Percentiles rank a stretch among this genome's conserved stretches.
phyloP scores from a whole-genome alignment of 37 sponge, comb jelly and placozoan species.

The Axinella damicornis region DNA sequence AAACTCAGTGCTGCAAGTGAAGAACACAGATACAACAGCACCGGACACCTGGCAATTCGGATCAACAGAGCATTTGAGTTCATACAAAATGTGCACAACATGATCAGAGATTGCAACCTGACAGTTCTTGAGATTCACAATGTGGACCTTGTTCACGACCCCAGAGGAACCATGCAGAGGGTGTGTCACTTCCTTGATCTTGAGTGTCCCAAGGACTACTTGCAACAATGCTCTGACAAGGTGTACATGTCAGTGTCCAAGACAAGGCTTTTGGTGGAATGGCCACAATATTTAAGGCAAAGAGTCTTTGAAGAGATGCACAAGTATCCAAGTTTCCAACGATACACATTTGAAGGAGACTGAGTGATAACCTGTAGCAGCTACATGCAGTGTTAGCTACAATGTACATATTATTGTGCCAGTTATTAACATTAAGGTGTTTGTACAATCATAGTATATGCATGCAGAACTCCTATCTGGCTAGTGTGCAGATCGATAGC shows the following conservation, averaged over 20 bases:
- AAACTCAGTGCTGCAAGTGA: neutral
- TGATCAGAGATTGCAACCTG: slow-evolving; percentile 6
- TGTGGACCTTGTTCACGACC: slow-evolving; percentile 19
- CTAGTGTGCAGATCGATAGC: no score
- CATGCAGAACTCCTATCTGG: no score
- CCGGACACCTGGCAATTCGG: neutral
- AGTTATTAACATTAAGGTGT: no score
- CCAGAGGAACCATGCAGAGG: neutral
- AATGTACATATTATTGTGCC: no score
- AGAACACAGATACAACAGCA: neutral
- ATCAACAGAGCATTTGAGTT: neutral
- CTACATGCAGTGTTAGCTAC: no score
- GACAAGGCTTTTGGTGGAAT: slow-evolving; percentile 22
- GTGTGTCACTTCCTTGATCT: slow-evolving; percentile 36
- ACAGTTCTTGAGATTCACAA: slow-evolving; percentile 17
- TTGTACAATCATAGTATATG: no score
- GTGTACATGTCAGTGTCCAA: neutral
- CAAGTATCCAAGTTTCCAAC: neutral
- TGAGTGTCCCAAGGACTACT: slow-evolving; percentile 24
- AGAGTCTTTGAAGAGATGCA: neutral
- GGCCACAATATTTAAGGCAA: slow-evolving; percentile 13
- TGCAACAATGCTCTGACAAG: slow-evolving; percentile 2
- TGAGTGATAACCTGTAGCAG: no score
- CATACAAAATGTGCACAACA: neutral
- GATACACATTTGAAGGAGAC: slow-evolving; percentile 21